These are phyloP conservation scores for Epicauta chinensis DNA, from an alignment of 1,140 invertebrate genomes.

Conservation along the genomic window DNA sequence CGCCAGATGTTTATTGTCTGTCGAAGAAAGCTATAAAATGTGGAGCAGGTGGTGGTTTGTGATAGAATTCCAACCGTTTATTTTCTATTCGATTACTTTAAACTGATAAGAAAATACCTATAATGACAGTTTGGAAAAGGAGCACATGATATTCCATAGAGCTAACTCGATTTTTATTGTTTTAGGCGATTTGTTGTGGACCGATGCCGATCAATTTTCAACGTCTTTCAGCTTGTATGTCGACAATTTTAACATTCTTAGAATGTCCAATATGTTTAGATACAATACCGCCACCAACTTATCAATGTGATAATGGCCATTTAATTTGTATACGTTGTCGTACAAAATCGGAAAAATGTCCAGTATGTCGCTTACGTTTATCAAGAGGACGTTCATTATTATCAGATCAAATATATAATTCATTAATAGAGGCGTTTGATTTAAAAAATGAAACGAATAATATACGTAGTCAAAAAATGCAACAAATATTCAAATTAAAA, in stretches of 20 bases:
- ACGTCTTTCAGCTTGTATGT: constrained; percentile 45
- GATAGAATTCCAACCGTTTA: no score
- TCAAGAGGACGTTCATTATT: constrained; percentile 50
- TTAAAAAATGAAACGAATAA: constrained; percentile 37
- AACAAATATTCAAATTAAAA: constrained; percentile 30
- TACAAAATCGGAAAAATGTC: constrained; percentile 52
- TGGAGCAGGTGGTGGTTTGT: no score
- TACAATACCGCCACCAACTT: constrained; percentile 54
- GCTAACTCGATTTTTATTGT: constrained; percentile 8
- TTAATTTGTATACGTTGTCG: constrained; percentile 56
- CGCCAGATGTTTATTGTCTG: no score
- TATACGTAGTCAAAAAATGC: constrained; percentile 26
- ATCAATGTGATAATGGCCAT: constrained; percentile 62
- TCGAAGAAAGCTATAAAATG: no score
- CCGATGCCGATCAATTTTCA: constrained; percentile 49
- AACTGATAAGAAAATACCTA: no score
- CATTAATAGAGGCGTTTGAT: constrained; percentile 45
- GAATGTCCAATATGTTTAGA: constrained; percentile 60
- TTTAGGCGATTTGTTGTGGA: constrained; percentile 46
- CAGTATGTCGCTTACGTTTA: constrained; percentile 52
- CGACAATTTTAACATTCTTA: constrained; percentile 47
- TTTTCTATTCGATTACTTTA: no score
- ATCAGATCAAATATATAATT: constrained; percentile 50
- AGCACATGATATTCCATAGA: no score
- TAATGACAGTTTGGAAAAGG: no score